A percentile compares a stretch with the other conserved stretches of the same genome.
These are phyloP conservation scores for Rhopalosiphum maidis DNA, from an alignment of 1,140 invertebrate species.

Conservation along the genomic window DNA sequence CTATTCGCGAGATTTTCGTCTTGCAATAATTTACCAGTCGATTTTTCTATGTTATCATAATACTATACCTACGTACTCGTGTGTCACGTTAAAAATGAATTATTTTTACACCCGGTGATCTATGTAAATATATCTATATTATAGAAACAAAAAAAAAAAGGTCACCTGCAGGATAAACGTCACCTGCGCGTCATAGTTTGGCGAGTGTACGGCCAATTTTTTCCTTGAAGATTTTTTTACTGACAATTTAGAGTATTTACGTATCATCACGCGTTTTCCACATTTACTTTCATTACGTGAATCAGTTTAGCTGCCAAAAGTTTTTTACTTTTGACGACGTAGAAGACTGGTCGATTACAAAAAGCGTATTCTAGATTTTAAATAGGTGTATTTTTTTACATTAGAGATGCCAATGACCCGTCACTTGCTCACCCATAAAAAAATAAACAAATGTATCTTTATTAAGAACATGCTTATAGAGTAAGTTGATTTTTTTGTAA, in stretches of 20 bases:
- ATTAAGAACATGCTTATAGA: background rate
- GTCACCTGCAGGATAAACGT: too few relatives aligned
- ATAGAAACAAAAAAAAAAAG: background rate
- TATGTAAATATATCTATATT: background rate
- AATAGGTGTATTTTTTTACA: background rate
- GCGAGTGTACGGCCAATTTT: background rate
- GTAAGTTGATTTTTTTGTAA: background rate
- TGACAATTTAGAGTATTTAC: background rate
- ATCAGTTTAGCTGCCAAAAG: background rate
- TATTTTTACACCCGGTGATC: too few relatives aligned
- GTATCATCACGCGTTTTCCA: background rate
- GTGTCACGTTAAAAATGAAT: background rate
- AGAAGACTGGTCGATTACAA: background rate
- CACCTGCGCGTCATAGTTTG: background rate
- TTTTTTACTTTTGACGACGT: background rate
- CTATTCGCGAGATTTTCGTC: background rate
- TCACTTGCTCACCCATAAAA: background rate
- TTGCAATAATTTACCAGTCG: background rate
- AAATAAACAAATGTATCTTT: too few relatives aligned
- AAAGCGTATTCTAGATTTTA: background rate
- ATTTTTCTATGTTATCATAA: background rate
- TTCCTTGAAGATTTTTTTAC: background rate
- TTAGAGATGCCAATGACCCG: background rate
- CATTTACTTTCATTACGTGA: background rate
- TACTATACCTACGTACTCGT: background rate